phyloP scores from a whole-genome alignment of 1,140 invertebrate species.

The Holotrichia oblita region DNA sequence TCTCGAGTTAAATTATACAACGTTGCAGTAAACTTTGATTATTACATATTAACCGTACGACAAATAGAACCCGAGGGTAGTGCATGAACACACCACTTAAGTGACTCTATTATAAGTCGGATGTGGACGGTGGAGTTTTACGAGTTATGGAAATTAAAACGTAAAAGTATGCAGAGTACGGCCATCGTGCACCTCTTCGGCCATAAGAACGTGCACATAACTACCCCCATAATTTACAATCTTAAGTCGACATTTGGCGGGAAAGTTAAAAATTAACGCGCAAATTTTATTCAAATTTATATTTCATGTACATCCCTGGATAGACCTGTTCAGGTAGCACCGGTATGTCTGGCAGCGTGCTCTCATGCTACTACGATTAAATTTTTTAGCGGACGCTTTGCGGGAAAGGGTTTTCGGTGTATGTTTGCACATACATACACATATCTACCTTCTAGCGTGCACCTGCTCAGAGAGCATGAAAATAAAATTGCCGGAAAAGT shows the following conservation, averaged over 20 bases:
- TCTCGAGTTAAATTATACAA: no score
- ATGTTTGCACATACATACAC: no score
- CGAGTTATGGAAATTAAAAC: constrained; percentile 10
- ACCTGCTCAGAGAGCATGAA: not conserved
- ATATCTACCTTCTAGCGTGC: not conserved
- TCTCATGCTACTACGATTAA: not conserved
- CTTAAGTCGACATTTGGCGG: not conserved
- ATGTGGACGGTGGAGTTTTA: not conserved
- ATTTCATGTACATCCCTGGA: not conserved
- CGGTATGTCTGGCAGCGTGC: not conserved
- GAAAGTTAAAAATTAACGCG: constrained; percentile 16
- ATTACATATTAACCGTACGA: not conserved
- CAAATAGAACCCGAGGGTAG: not conserved
- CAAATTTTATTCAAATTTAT: no score
- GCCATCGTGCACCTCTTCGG: not conserved
- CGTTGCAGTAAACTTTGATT: not conserved
- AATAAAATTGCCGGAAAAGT: not conserved
- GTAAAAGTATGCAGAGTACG: not conserved
- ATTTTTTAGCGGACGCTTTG: constrained; percentile 2
- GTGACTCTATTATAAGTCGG: not conserved
- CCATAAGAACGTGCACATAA: no score
- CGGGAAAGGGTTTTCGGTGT: no score
- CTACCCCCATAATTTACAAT: not conserved
- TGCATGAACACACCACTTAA: not conserved
- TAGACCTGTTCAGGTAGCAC: not conserved